Percentiles rank a stretch among this genome's conserved stretches.
Evolutionary conservation across 2,797 vertebrate species (phyloP).

Genomic region (Labeo calbasu): DNA sequence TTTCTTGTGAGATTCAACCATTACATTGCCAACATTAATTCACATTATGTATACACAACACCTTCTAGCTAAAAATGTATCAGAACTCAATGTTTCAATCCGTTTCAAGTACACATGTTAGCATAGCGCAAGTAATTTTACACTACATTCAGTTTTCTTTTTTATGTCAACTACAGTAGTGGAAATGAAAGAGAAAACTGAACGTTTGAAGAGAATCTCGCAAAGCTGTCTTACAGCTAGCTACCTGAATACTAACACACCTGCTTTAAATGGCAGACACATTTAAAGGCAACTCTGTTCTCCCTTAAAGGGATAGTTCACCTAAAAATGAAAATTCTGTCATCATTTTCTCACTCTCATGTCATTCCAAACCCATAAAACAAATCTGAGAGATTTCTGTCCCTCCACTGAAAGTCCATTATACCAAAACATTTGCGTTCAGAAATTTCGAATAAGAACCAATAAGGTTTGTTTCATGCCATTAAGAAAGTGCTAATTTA

Average conservation of each 20-base stretch:
- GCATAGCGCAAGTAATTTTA: neutral
- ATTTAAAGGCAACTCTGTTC: conserved; percentile 13
- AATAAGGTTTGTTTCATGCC: neutral
- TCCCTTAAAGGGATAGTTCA: neutral
- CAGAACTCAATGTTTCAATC: neutral
- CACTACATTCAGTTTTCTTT: neutral
- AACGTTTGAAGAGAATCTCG: neutral
- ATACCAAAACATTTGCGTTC: neutral
- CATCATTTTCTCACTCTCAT: neutral
- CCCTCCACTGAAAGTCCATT: neutral
- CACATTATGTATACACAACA: neutral
- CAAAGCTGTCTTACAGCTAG: neutral
- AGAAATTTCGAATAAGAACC: neutral
- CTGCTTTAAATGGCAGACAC: conserved; percentile 21
- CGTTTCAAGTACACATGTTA: neutral
- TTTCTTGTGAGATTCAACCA: neutral
- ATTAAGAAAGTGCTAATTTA: neutral
- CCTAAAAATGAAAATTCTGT: neutral
- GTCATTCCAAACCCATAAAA: neutral
- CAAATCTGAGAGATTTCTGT: neutral
- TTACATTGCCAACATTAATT: neutral
- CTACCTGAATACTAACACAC: neutral
- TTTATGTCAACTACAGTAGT: too few relatives aligned
- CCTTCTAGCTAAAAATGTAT: neutral
- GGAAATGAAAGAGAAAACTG: neutral